Evolutionary conservation across 1,140 invertebrate species (phyloP).

Genomic region (Leptonema lineaticorne): DNA sequence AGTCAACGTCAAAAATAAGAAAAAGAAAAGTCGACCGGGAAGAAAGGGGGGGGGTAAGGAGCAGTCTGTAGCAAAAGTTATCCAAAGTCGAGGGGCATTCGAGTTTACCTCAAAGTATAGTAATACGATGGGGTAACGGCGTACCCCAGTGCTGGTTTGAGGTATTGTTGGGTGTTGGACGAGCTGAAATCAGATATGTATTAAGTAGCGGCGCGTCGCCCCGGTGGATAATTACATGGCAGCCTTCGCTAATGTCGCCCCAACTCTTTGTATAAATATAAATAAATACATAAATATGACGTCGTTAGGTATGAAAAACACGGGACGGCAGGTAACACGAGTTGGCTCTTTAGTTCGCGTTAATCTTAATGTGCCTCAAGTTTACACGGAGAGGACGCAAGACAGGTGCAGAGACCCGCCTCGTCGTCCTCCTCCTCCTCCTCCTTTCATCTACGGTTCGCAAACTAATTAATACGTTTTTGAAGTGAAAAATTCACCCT

Average conservation of each 20-base stretch:
- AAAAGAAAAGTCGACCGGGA: no score
- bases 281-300: constrained; percentile 36
- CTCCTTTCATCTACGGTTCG: no score
- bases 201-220: constrained; percentile 18
- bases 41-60: not conserved
- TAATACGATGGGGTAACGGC: no score
- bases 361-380: constrained; percentile 40
- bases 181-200: constrained; percentile 29
- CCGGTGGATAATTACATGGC: constrained; percentile 32
- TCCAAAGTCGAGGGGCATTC: not conserved
- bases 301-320: constrained; percentile 33
- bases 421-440: not conserved
- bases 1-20: no score
- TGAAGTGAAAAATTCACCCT: no score
- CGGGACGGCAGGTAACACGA: constrained; percentile 33
- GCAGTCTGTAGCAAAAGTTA: not conserved
- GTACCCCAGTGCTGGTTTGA: not conserved
- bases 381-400: constrained; percentile 34
- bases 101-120: not conserved
- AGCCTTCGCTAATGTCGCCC: constrained; percentile 31
- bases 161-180: not conserved
- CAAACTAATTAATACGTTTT: constrained; percentile 27
- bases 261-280: constrained; percentile 38
- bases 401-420: constrained; percentile 25
- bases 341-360: constrained; percentile 38